Conservation (phyloP, 1,140 invertebrate species). For the Callitettix versicolor region DNA sequence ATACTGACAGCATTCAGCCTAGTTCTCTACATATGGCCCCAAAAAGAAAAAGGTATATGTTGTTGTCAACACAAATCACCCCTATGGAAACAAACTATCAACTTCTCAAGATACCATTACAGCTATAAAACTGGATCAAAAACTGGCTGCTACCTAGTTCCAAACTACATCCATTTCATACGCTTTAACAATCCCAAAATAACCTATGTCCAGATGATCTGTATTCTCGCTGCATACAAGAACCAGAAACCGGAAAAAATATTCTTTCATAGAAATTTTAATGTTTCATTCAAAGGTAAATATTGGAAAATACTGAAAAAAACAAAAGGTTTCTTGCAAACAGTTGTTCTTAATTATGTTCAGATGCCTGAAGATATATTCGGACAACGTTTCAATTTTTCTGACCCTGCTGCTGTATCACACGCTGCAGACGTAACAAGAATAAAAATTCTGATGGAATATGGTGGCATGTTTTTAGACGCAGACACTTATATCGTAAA, state of each 20-base stretch:
- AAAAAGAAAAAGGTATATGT: too few species aligned
- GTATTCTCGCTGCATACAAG: conserved; percentile 19
- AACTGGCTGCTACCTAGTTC: conserved; percentile 16
- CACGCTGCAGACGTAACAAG: conserved; percentile 16
- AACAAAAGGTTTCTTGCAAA: neutral
- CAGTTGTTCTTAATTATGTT: conserved; percentile 15
- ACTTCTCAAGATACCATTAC: too few species aligned
- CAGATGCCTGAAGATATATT: conserved; percentile 24
- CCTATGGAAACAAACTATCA: too few species aligned
- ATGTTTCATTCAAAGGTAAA: conserved; percentile 15
- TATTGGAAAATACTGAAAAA: conserved; percentile 20
- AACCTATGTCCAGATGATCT: conserved; percentile 17
- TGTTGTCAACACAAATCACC: too few species aligned
- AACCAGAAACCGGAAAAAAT: conserved; percentile 23
- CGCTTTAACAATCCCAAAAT: conserved; percentile 7
- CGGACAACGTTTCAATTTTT: conserved; percentile 25
- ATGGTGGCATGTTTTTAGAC: conserved; percentile 26
- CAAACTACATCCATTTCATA: conserved; percentile 21
- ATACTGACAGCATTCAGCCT: too few species aligned
- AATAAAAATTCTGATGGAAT: conserved; percentile 19
- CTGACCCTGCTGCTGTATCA: conserved; percentile 9
- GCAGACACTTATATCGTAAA: conserved; percentile 22
- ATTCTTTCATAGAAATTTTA: conserved; percentile 20
- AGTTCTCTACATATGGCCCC: too few species aligned
- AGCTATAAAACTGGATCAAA: conserved; percentile 12